phyloP scores from a whole-genome alignment of 2,797 vertebrate genomes.

The Anguilla anguilla region DNA sequence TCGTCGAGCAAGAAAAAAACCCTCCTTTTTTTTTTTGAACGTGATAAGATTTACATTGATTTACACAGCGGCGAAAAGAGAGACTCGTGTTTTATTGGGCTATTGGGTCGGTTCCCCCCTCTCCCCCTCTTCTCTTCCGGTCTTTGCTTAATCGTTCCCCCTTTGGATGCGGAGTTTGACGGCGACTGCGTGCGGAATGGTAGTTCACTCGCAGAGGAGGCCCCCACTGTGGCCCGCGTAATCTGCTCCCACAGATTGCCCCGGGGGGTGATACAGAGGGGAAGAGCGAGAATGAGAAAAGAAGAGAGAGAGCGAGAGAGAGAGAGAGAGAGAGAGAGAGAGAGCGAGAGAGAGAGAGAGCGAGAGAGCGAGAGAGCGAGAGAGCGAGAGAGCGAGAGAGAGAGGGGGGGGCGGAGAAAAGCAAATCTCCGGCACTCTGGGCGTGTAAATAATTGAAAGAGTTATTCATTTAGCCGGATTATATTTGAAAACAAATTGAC shows the following conservation, averaged over 20 bases:
- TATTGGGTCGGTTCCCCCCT: neutral
- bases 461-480: constrained; percentile 63
- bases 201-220: constrained; percentile 13
- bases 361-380: neutral
- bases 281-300: neutral
- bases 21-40: neutral
- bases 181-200: neutral
- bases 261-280: constrained; percentile 24
- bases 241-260: constrained; percentile 16
- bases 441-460: constrained; percentile 31
- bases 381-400: too few relatives aligned
- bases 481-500: constrained; percentile 66
- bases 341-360: neutral
- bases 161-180: neutral
- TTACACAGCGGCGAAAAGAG: too few relatives aligned
- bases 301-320: neutral
- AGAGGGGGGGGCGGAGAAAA: neutral
- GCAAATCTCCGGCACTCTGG: constrained; percentile 22
- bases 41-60: neutral
- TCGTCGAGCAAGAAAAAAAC: neutral
- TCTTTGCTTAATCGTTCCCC: constrained; percentile 5
- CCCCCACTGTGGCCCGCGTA: constrained; percentile 7
- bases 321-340: neutral
- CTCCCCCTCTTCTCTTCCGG: neutral
- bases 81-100: neutral